Percentiles rank a stretch among this genome's conserved stretches.
phyloP scores from a whole-genome alignment of 1,140 invertebrate species.

The Drosophila watanabei region DNA sequence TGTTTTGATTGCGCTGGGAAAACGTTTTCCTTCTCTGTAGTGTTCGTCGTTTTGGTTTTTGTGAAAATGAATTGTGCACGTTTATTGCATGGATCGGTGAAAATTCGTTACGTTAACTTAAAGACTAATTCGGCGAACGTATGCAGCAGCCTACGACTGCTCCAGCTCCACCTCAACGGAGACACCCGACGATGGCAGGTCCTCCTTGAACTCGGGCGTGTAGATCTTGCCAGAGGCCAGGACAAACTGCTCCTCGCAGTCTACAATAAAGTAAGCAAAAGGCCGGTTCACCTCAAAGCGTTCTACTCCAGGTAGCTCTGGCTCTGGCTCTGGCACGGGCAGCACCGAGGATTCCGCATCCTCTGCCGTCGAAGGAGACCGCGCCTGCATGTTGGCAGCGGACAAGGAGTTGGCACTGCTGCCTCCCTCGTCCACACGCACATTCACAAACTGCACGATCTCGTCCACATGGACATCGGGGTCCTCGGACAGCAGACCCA shows the following conservation, averaged over 20 bases:
- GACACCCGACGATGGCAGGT: conserved; percentile 63
- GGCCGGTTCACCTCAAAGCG: conserved; percentile 88
- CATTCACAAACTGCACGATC: conserved; percentile 88
- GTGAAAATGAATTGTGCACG: conserved; percentile 57
- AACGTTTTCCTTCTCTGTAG: conserved; percentile 14
- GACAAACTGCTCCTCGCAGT: conserved; percentile 88
- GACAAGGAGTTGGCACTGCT: conserved; percentile 72
- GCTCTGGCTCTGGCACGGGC: conserved; percentile 62
- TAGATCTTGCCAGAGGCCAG: conserved; percentile 88
- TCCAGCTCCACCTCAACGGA: conserved; percentile 76
- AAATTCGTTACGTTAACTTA: conserved; percentile 77
- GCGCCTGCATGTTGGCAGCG: conserved; percentile 54
- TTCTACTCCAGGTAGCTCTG: conserved; percentile 71
- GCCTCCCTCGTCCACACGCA: conserved; percentile 87
- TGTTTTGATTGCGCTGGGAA: conserved; percentile 82
- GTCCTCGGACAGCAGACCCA: conserved; percentile 87
- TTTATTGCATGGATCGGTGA: conserved; percentile 69
- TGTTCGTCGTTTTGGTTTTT: conserved; percentile 32
- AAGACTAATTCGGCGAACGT: conserved; percentile 32
- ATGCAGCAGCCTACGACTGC: conserved; percentile 44
- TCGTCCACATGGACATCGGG: conserved; percentile 87
- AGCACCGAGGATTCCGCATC: conserved; percentile 28
- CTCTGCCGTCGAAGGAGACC: conserved; percentile 29
- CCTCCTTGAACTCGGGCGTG: conserved; percentile 83
- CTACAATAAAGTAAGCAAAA: conserved; percentile 89